Conservation (phyloP, 2,113 vertebrate species). For the Pipra filicauda region DNA sequence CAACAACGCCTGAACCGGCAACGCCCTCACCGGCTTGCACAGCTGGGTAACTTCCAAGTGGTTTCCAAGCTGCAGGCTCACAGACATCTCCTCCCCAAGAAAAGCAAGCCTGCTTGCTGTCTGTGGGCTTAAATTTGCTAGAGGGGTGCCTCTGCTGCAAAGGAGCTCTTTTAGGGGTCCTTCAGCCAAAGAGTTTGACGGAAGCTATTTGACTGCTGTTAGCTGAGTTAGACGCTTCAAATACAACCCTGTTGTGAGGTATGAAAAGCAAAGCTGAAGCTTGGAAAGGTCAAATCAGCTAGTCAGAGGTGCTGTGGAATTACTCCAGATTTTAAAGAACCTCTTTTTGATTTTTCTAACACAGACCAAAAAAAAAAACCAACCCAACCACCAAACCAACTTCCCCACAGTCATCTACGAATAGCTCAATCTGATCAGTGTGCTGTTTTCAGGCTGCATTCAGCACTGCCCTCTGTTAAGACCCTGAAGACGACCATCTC, state of each 20-base stretch:
- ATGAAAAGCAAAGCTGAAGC: not conserved
- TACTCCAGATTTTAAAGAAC: not conserved
- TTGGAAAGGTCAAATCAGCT: not conserved
- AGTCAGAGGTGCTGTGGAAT: not conserved
- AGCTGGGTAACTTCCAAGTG: not conserved
- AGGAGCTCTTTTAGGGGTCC: not conserved
- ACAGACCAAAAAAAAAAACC: not conserved
- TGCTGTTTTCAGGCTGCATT: not conserved
- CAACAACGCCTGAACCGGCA: not conserved
- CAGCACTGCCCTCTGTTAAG: not conserved
- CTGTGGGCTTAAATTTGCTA: not conserved
- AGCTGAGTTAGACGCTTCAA: not conserved
- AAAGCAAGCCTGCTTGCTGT: not conserved
- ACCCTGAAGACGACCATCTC: not conserved
- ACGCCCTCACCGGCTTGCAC: not conserved
- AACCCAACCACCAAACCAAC: not conserved
- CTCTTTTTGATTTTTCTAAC: not conserved
- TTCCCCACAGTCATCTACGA: not conserved
- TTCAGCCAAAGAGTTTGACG: not conserved
- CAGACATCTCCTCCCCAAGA: accelerated
- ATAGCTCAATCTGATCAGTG: not conserved
- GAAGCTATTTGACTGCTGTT: not conserved
- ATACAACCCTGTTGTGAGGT: not conserved
- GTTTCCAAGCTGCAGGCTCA: not conserved
- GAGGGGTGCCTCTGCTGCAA: accelerated